phyloP scores from a whole-genome alignment of 2,888 invertebrate species.

The Plutella xylostella region DNA sequence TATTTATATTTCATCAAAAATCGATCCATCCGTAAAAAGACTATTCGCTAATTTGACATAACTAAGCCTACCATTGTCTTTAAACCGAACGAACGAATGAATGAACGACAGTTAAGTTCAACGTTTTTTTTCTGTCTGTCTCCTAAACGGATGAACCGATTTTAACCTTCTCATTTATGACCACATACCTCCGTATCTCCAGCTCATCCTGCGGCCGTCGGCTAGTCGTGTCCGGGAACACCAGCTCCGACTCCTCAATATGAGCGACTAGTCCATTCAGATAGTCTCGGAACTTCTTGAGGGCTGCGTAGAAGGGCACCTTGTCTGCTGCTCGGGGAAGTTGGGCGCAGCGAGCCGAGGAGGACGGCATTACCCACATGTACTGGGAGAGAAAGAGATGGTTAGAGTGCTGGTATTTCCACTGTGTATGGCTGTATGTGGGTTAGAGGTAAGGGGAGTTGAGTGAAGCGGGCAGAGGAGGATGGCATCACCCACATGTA shows the following conservation, averaged over 20 bases:
- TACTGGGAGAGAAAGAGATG: constrained; percentile 73
- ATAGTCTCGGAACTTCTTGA: constrained; percentile 96
- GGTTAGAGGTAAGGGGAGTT: too few relatives aligned
- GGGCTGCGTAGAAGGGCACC: constrained; percentile 96
- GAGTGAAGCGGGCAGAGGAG: constrained; percentile 96
- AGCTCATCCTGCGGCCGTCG: constrained; percentile 65
- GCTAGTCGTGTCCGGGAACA: constrained; percentile 74
- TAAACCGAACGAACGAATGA: too few relatives aligned
- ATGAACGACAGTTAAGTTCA: too few relatives aligned
- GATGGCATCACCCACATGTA: constrained; percentile 99
- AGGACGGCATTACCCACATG: constrained; percentile 99
- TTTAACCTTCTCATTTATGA: too few relatives aligned
- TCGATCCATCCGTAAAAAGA: too few relatives aligned
- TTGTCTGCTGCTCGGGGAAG: constrained; percentile 98
- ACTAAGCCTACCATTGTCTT: too few relatives aligned
- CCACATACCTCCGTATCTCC: constrained; percentile 42
- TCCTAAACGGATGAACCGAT: too few relatives aligned
- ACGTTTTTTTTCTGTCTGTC: too few relatives aligned
- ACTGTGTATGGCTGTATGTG: too few relatives aligned
- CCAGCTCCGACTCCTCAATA: constrained; percentile 88
- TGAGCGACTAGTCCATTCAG: constrained; percentile 87
- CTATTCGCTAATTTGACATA: too few relatives aligned
- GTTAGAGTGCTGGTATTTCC: too few relatives aligned
- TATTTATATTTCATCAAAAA: too few relatives aligned
- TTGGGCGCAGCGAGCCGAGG: constrained; percentile 96